Conservation (phyloP, 2,888 invertebrate genomes). For the Nymphalis urticae region DNA sequence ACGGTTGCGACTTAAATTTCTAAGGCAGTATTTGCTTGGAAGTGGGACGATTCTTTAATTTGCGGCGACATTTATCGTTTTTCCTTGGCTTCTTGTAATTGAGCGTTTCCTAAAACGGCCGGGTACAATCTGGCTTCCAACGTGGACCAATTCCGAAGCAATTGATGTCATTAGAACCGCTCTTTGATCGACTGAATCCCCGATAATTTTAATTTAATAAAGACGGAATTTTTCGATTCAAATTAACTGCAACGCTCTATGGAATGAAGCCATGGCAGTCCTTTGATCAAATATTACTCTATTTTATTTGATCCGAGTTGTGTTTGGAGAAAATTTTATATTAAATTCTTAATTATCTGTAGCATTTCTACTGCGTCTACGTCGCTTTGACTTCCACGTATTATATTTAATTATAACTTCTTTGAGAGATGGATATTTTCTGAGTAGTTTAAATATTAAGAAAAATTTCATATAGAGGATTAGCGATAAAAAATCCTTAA, state of each 20-base stretch:
- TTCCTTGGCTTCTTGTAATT: slow-evolving; percentile 74
- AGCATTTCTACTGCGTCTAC: slow-evolving; percentile 30
- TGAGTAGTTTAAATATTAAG: slow-evolving; percentile 4
- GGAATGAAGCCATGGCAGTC: slow-evolving; percentile 38
- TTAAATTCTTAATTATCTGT: slow-evolving; percentile 39
- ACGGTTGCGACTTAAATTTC: slow-evolving; percentile 50
- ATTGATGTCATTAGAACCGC: slow-evolving; percentile 65
- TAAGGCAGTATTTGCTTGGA: slow-evolving; percentile 52
- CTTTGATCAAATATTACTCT: slow-evolving; percentile 44
- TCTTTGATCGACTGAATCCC: slow-evolving; percentile 67
- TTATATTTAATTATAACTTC: slow-evolving; percentile 20
- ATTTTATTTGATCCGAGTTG: slow-evolving; percentile 35
- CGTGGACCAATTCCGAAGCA: slow-evolving; percentile 67
- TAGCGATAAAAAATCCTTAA: neutral
- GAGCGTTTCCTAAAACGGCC: slow-evolving; percentile 53
- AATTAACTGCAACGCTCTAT: slow-evolving; percentile 44
- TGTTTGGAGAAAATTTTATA: slow-evolving; percentile 35
- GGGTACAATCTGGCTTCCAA: slow-evolving; percentile 59
- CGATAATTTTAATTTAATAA: slow-evolving; percentile 68
- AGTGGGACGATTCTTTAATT: slow-evolving; percentile 73
- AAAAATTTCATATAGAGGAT: neutral
- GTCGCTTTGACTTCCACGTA: slow-evolving; percentile 18
- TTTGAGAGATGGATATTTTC: slow-evolving; percentile 9
- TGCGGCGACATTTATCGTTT: slow-evolving; percentile 70
- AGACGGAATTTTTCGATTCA: slow-evolving; percentile 53